Conservation (phyloP, 2,113 vertebrate genomes). For the Cyprinus carpio region DNA sequence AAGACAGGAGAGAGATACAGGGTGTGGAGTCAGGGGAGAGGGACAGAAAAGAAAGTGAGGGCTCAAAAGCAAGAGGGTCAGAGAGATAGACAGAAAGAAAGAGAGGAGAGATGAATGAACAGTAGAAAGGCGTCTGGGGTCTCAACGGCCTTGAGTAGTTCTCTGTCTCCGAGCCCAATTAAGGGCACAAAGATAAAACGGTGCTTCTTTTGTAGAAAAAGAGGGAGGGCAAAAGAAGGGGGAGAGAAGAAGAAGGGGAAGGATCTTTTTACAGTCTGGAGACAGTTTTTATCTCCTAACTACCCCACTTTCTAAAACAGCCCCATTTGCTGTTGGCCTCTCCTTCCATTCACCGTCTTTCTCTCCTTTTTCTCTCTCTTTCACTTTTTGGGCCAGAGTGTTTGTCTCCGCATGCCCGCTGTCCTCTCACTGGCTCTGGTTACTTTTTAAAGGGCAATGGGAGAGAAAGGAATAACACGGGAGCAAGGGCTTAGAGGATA, state of each 20-base stretch:
- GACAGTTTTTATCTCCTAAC: slow-evolving; percentile 73
- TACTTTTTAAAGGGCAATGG: slow-evolving; percentile 62
- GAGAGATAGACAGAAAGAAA: slow-evolving; percentile 33
- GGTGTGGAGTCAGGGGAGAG: slow-evolving; percentile 20
- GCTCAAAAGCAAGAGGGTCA: slow-evolving; percentile 18
- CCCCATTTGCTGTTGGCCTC: slow-evolving; percentile 53
- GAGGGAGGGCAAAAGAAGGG: slow-evolving; percentile 38
- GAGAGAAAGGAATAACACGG: slow-evolving; percentile 40
- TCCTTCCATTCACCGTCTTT: slow-evolving; percentile 40
- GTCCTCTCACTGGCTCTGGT: slow-evolving; percentile 61
- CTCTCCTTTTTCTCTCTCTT: slow-evolving; percentile 36
- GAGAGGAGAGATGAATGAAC: slow-evolving; percentile 52
- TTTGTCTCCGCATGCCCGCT: slow-evolving; percentile 60
- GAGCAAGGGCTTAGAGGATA: slow-evolving; percentile 56
- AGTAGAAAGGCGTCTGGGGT: slow-evolving; percentile 59
- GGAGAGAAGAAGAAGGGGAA: slow-evolving; percentile 55
- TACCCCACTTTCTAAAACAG: slow-evolving; percentile 64
- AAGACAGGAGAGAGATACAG: slow-evolving; percentile 25
- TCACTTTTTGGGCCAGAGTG: slow-evolving; percentile 46
- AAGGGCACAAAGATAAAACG: slow-evolving; percentile 66
- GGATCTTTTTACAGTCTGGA: slow-evolving; percentile 70
- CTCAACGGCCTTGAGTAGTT: slow-evolving; percentile 55
- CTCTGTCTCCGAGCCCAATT: slow-evolving; percentile 66
- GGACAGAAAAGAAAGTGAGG: slow-evolving; percentile 31
- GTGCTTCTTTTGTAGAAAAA: slow-evolving; percentile 46